These are phyloP conservation scores for Argynnis bischoffii DNA, from an alignment of 2,888 invertebrate genomes.

Conservation along the genomic window DNA sequence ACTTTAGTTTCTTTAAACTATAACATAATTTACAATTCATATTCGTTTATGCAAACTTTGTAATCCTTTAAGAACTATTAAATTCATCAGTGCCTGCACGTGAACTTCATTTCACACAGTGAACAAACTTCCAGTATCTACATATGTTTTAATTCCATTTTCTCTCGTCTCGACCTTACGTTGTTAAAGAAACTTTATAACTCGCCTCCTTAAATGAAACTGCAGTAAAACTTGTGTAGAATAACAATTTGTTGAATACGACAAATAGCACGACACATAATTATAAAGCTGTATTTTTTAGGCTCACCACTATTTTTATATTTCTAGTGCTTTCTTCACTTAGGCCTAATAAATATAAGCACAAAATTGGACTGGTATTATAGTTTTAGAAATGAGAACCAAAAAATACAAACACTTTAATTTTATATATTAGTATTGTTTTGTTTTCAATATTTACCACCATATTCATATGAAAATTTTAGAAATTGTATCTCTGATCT, in stretches of 20 bases:
- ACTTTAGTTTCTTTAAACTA: no score
- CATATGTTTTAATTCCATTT: conserved; percentile 20
- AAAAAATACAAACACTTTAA: no score
- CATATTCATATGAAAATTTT: no score
- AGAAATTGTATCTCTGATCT: no score
- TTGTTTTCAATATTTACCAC: no score
- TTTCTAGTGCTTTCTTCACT: no score
- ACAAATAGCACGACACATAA: background rate
- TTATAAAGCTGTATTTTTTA: background rate
- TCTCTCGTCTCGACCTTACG: conserved; percentile 13
- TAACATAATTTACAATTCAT: background rate
- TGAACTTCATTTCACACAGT: background rate
- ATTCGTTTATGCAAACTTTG: background rate
- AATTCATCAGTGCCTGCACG: conserved; percentile 8
- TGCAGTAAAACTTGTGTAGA: conserved; percentile 22
- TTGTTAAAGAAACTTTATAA: conserved; percentile 26
- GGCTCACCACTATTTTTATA: no score
- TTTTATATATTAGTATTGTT: no score
- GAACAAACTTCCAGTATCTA: conserved; percentile 14
- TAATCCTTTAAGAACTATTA: conserved; percentile 5
- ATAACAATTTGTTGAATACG: conserved; percentile 17
- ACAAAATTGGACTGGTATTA: no score
- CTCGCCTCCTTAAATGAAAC: conserved; percentile 20
- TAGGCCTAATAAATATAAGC: no score
- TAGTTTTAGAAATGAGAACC: no score